phyloP scores from a whole-genome alignment of 1,140 invertebrate genomes.

The Drosophila carrolli region DNA sequence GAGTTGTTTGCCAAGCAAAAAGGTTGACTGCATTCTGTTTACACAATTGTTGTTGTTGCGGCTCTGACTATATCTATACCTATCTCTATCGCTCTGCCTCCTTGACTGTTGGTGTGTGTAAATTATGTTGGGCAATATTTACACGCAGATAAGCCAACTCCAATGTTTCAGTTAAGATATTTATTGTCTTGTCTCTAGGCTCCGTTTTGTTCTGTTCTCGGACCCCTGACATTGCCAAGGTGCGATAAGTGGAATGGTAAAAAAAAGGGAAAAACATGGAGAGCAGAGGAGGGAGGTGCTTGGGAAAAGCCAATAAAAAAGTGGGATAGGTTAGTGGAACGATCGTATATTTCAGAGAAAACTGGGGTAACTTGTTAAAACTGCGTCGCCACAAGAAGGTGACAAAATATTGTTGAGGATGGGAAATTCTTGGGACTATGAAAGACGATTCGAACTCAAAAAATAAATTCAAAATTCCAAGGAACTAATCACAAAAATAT shows the following conservation, averaged over 20 bases:
- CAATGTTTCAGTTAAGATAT: conserved; percentile 61
- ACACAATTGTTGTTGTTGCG: conserved; percentile 59
- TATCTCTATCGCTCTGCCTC: not conserved
- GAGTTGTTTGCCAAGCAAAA: conserved; percentile 52
- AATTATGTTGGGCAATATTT: conserved; percentile 81
- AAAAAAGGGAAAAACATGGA: not conserved
- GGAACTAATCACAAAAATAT: too few species aligned
- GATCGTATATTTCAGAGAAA: conserved; percentile 9
- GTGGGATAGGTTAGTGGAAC: conserved; percentile 67
- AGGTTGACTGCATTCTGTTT: conserved; percentile 81
- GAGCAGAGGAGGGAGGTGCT: conserved; percentile 6
- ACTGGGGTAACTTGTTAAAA: conserved; percentile 5
- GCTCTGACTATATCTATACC: conserved; percentile 1
- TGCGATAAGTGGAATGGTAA: conserved; percentile 37
- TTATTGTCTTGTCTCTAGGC: conserved; percentile 30
- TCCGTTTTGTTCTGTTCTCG: conserved; percentile 6
- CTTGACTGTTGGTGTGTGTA: conserved; percentile 44
- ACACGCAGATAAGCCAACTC: conserved; percentile 61
- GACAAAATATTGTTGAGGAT: not conserved
- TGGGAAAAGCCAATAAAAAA: conserved; percentile 51
- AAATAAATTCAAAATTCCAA: not conserved
- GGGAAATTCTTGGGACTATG: not conserved
- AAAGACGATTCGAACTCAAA: too few species aligned
- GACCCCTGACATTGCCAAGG: conserved; percentile 60
- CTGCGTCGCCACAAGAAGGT: not conserved